A percentile compares a stretch with the other conserved stretches of the same genome.
Evolutionary conservation across 2,113 vertebrate species (phyloP).

Genomic region (Brachyhypopomus occidentalis): DNA sequence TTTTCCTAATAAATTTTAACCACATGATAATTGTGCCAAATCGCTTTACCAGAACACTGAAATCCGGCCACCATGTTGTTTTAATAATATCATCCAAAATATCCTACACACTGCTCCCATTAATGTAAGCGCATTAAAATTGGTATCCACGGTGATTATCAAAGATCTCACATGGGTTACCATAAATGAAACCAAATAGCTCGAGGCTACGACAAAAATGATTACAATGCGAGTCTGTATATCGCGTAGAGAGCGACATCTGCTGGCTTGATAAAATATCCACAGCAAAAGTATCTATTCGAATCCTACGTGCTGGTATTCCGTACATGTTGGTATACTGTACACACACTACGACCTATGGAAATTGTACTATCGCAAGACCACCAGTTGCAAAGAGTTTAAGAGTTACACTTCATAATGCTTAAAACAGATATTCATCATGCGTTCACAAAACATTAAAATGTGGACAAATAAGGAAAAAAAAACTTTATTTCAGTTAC

Average conservation of each 20-base stretch:
- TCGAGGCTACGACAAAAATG: neutral
- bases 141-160: neutral
- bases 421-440: neutral
- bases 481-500: constrained; percentile 30
- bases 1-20: too few relatives aligned
- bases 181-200: neutral
- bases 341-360: too few relatives aligned
- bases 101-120: too few relatives aligned
- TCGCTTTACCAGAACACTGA: too few relatives aligned
- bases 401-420: neutral
- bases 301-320: neutral
- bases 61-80: too few relatives aligned
- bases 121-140: too few relatives aligned
- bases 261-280: neutral
- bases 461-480: neutral
- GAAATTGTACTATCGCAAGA: too few relatives aligned
- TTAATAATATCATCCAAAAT: too few relatives aligned
- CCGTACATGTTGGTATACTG: too few relatives aligned
- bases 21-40: too few relatives aligned
- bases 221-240: neutral
- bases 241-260: neutral
- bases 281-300: neutral
- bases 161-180: neutral
- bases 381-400: too few relatives aligned
- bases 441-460: neutral